A percentile compares a stretch with the other conserved stretches of the same genome.
These are phyloP conservation scores for Drosophila yakuba DNA, from an alignment of 1,140 invertebrate species.

Conservation along the genomic window DNA sequence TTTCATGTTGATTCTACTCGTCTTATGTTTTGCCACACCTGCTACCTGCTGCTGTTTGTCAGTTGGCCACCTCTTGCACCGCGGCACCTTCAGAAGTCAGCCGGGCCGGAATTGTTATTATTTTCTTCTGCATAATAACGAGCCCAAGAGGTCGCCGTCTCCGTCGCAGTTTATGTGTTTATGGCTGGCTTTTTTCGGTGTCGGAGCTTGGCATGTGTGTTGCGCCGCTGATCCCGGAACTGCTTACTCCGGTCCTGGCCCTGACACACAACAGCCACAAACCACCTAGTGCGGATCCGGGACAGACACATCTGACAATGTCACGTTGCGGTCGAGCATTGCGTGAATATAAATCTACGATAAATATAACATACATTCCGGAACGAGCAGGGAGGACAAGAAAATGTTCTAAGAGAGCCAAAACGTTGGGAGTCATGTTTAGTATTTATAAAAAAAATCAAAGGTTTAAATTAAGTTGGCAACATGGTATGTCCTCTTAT, in stretches of 20 bases:
- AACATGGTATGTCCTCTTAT: neutral
- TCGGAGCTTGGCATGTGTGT: slow-evolving; percentile 28
- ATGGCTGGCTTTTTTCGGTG: slow-evolving; percentile 46
- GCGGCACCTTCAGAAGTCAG: neutral
- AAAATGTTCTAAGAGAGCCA: neutral
- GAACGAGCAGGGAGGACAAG: slow-evolving; percentile 1
- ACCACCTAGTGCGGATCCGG: slow-evolving; percentile 2
- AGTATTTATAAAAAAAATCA: too few relatives aligned
- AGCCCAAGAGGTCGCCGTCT: slow-evolving; percentile 43
- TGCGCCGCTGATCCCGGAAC: slow-evolving; percentile 52
- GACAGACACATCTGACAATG: slow-evolving; percentile 66
- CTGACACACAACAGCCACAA: slow-evolving; percentile 9
- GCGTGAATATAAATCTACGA: slow-evolving; percentile 63
- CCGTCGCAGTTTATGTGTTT: slow-evolving; percentile 41
- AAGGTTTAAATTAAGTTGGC: too few relatives aligned
- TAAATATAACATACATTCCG: slow-evolving; percentile 49
- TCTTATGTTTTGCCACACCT: slow-evolving; percentile 56
- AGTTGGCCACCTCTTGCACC: neutral
- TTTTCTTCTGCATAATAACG: slow-evolving; percentile 63
- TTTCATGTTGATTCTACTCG: slow-evolving; percentile 52
- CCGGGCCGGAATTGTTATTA: slow-evolving; percentile 37
- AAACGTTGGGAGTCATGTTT: neutral
- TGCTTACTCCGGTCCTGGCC: slow-evolving; percentile 26
- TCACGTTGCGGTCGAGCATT: slow-evolving; percentile 70
- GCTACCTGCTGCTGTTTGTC: slow-evolving; percentile 69